Evolutionary conservation across 2,888 invertebrate genomes (phyloP), one percentile per base, ranked within the genome.

Genomic region (Heliconius charithonia): DNA sequence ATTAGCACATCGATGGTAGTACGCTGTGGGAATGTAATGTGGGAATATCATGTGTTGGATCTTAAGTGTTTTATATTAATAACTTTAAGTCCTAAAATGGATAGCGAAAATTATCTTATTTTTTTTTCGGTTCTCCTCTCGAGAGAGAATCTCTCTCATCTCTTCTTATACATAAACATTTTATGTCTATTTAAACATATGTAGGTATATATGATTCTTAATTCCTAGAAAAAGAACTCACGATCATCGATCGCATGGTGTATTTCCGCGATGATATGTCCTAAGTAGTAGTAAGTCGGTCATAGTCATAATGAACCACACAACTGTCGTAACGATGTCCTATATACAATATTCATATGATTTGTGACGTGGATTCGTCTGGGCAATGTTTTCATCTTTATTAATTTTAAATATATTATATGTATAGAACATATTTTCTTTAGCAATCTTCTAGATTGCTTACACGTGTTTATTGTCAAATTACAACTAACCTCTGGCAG

Each of bases 1-100:
- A 92, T 92, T 92, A 92, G 89, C 92, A 91, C 92, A 90, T 90
- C 88, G 88, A 88, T 91, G 88, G 86, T 88, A 87, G 66, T 83
- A 89, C 88, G 87, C 84, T 76, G 45, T 75, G 79, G 82, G 84
- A 85, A 85, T 85, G 80, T 81, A 79, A 83, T 82, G 32, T 81
- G 32, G 62, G 25, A 72, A 32, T n/a, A 25, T 29, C 63, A n/a
- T 56, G 59, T 37, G 63, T 25, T 63, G 6, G 25, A 27, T 63
- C 27, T 63, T 27, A 25, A 63, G 63, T 63, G 63, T 6, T 63
- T 27, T 16, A 0, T 27, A 63, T 63, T 27, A 27, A 63, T 16
- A 63, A 63, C 4, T 63, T 16, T 16, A 16, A 27, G 13, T 63
- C 25, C 6, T 16, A 13, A 27, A 12, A 63, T 10, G 3, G 3